Evolutionary conservation across 1,140 invertebrate species (phyloP).

Genomic region (Drosophila hydei): DNA sequence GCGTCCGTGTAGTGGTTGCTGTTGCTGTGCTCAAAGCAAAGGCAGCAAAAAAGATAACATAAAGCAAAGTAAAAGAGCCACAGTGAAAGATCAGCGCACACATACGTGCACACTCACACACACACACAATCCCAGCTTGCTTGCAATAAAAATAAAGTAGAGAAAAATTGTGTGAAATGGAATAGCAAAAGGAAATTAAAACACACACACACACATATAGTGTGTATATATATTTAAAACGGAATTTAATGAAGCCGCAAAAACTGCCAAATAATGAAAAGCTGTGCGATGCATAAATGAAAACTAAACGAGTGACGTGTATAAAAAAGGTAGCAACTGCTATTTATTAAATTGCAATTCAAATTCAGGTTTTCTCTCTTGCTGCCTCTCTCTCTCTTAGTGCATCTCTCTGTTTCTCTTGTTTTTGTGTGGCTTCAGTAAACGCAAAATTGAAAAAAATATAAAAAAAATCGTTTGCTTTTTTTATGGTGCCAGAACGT

Average conservation of each 20-base stretch:
- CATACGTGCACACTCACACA: constrained; percentile 28
- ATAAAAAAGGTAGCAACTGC: constrained; percentile 61
- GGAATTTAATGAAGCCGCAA: constrained; percentile 68
- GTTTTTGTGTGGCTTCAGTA: constrained; percentile 60
- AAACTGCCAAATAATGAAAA: constrained; percentile 68
- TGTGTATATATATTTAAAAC: constrained; percentile 39
- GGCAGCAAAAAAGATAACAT: constrained; percentile 71
- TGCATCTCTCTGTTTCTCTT: constrained; percentile 1
- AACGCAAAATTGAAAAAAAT: constrained; percentile 13
- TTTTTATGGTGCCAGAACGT: constrained; percentile 37
- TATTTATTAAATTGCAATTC: constrained; percentile 73
- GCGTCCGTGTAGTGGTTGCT: constrained; percentile 17
- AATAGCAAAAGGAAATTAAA: constrained; percentile 55
- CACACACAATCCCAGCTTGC: constrained; percentile 49
- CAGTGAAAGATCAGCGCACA: constrained; percentile 67
- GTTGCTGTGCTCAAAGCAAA: constrained; percentile 49
- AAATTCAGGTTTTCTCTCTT: constrained; percentile 58
- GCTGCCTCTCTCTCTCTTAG: neutral
- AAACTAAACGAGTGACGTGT: constrained; percentile 67
- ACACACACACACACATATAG: constrained; percentile 12
- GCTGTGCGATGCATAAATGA: constrained; percentile 65
- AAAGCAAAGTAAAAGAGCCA: constrained; percentile 65
- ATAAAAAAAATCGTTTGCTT: constrained; percentile 17
- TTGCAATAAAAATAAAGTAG: constrained; percentile 76
- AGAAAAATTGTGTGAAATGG: constrained; percentile 64